phyloP scores from a whole-genome alignment of 2,797 vertebrate genomes.

The Ciconia nigra region DNA sequence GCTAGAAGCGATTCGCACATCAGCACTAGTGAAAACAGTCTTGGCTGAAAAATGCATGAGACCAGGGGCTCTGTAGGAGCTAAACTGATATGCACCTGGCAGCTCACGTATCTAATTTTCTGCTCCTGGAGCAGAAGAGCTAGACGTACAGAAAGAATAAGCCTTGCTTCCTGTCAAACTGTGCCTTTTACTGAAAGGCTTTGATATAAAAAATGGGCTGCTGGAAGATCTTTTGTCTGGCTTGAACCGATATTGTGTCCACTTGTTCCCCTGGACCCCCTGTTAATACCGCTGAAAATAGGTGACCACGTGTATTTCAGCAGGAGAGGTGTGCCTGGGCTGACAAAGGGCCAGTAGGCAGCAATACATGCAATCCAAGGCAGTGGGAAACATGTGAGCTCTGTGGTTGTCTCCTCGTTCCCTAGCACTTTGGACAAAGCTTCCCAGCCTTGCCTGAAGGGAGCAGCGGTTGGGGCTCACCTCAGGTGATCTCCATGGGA shows the following conservation, averaged over 20 bases:
- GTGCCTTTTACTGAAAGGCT: not conserved
- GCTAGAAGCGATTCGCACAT: not conserved
- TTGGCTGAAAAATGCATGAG: not conserved
- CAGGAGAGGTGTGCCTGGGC: not conserved
- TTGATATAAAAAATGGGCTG: not conserved
- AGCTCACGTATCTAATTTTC: not conserved
- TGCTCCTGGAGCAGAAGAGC: not conserved
- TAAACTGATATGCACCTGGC: not conserved
- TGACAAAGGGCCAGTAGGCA: not conserved
- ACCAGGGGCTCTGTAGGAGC: not conserved
- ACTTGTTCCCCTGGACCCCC: not conserved
- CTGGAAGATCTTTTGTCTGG: not conserved
- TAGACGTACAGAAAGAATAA: not conserved
- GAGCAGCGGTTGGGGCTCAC: not conserved
- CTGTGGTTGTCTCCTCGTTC: not conserved
- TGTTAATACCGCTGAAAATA: not conserved
- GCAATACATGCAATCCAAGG: not conserved
- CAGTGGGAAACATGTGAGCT: rapidly evolving
- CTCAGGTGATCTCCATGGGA: not conserved
- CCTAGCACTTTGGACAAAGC: not conserved
- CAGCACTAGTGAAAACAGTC: not conserved
- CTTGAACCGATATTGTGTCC: not conserved
- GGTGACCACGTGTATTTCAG: not conserved
- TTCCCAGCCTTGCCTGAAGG: not conserved
- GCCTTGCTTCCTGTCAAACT: not conserved